Evolutionary conservation across 2,888 invertebrate genomes (phyloP), one percentile per base, ranked within the genome.

Genomic region (Drosophila neotestacea): DNA sequence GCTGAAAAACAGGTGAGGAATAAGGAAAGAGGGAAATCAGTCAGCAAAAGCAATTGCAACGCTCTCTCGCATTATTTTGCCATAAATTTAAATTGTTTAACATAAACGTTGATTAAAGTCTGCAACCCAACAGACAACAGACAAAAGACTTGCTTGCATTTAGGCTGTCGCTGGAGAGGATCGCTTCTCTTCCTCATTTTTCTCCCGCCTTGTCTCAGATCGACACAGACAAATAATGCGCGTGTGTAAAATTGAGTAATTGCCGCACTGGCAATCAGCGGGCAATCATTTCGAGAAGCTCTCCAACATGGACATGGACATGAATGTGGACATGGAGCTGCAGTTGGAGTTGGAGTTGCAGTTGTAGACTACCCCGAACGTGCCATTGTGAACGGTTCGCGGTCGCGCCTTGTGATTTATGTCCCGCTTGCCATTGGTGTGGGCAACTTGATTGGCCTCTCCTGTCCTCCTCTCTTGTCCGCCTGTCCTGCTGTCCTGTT

Each of bases 81-180:
- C 89, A 88, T 90, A 88, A 90, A 89, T 83, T 89, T 88, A 90
- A 90, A 90, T 88, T 83, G 86, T 88, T 89, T 83, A 82, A 88
- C 87, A 86, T 86, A 87, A 88, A 87, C 81, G 86, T 84, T 88
- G 86, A 88, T 88, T 85, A 85, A 88, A 88, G 85, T 85, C 83
- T 77, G 79, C 70, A 75, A 42, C 22, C 32, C 32, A 32, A 32
- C 42, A 16, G 13, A 39, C 39, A 39, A 39, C 7, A 39, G 39
- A 60, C 78, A 70, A 10, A 5, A 38, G 51, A 44, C 44, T 41
- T 47, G 60, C 32, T 55, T 39, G 66, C 74, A 81, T 81, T 85
- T 83, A 85, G 79, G 77, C 84, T 84, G 84, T 85, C 83, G 65
- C 71, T 62, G 44, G 16, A 61, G 36, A 46, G 61, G 79, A 75